Conservation (phyloP, 2,888 invertebrate species). For the Hyles lineata region DNA sequence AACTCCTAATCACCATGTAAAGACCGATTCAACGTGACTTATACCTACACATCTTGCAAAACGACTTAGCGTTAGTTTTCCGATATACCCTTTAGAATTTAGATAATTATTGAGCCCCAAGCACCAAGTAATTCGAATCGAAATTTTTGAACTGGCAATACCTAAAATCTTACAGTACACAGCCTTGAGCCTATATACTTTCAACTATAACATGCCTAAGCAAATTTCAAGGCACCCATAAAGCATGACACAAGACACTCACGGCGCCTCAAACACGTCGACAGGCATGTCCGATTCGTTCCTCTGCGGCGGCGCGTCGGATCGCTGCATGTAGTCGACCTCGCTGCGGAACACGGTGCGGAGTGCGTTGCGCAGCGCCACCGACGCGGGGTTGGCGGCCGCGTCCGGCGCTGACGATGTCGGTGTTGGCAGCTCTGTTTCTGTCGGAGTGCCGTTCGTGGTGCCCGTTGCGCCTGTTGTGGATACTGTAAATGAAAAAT, state of each 20-base stretch:
- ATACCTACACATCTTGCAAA: too few relatives aligned
- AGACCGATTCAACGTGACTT: too few relatives aligned
- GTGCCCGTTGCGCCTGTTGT: slow-evolving; percentile 54
- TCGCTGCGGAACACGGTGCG: slow-evolving; percentile 73
- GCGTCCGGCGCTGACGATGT: slow-evolving; percentile 72
- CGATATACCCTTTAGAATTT: too few relatives aligned
- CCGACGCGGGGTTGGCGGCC: slow-evolving; percentile 62
- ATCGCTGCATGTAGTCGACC: slow-evolving; percentile 52
- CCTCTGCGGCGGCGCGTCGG: slow-evolving; percentile 56
- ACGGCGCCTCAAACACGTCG: slow-evolving; percentile 68
- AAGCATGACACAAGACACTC: slow-evolving; percentile 43
- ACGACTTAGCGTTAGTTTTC: too few relatives aligned
- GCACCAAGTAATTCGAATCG: too few relatives aligned
- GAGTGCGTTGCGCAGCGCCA: slow-evolving; percentile 74
- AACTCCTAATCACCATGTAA: too few relatives aligned
- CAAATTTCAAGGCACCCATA: not conserved
- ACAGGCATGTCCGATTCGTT: slow-evolving; percentile 64
- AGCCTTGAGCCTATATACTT: too few relatives aligned
- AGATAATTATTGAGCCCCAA: too few relatives aligned
- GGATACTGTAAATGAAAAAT: slow-evolving; percentile 34
- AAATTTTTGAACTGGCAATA: too few relatives aligned
- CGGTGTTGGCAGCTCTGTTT: slow-evolving; percentile 75
- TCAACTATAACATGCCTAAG: too few relatives aligned
- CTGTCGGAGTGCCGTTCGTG: slow-evolving; percentile 68
- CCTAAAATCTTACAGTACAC: too few relatives aligned